Conservation (phyloP, 2,797 vertebrate genomes). For the Chloroceryle inda region DNA sequence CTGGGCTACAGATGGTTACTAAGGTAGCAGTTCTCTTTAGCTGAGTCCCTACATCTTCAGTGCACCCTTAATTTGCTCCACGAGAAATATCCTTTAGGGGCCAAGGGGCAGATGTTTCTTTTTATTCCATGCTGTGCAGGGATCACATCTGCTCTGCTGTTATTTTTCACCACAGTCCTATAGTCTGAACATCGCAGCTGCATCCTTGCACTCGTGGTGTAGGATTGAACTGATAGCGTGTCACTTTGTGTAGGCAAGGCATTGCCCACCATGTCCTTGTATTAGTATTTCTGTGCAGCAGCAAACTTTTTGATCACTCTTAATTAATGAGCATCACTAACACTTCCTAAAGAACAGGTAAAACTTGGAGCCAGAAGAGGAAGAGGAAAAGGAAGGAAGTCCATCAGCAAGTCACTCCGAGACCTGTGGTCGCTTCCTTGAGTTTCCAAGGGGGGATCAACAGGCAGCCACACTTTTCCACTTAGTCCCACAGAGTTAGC, state of each 20-base stretch:
- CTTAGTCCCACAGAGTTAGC: neutral
- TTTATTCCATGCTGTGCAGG: slow-evolving; percentile 32
- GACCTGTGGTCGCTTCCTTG: neutral
- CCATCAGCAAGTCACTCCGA: neutral
- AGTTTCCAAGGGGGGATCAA: neutral
- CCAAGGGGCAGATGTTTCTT: slow-evolving; percentile 66
- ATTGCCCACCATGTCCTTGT: neutral
- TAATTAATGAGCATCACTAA: neutral
- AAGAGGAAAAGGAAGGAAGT: neutral
- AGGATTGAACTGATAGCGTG: neutral
- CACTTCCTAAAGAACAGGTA: neutral
- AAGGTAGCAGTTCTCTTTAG: slow-evolving; percentile 36
- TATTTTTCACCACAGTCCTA: slow-evolving; percentile 35
- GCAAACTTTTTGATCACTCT: neutral
- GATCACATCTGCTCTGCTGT: slow-evolving; percentile 43
- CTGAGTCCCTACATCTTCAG: slow-evolving; percentile 17
- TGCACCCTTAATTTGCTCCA: slow-evolving; percentile 49
- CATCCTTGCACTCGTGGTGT: neutral
- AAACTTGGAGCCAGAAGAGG: neutral
- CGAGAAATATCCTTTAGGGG: slow-evolving; percentile 48
- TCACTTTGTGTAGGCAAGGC: neutral
- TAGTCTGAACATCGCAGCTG: slow-evolving; percentile 30
- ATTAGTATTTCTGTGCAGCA: neutral
- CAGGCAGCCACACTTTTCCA: neutral
- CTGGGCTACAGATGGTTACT: neutral